phyloP scores from a whole-genome alignment of 1,140 invertebrate species.

The Bombyx mori region ASM3026992v2 NC_085112.1:9535001-9535500 shows the following conservation, averaged over 20 bases:
- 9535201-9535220: conserved; percentile 86
- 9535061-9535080: not conserved
- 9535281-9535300: conserved; percentile 91
- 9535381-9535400: too few relatives aligned
- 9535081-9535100: not conserved
- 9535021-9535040: too few relatives aligned
- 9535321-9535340: conserved; percentile 87
- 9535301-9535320: conserved; percentile 95
- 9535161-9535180: conserved; percentile 89
- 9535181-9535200: conserved; percentile 82
- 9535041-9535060: too few relatives aligned
- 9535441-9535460: too few relatives aligned
- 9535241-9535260: conserved; percentile 93
- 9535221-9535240: conserved; percentile 90
- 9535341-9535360: conserved; percentile 4
- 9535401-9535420: too few relatives aligned
- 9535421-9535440: too few relatives aligned
- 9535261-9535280: conserved; percentile 90
- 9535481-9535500: too few relatives aligned
- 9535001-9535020: too few relatives aligned
- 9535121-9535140: not conserved
- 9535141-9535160: conserved; percentile 91
- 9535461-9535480: too few relatives aligned
- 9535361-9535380: not conserved
- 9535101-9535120: not conserved